Conservation (phyloP, 1,140 invertebrate genomes). For the Euura saliciscinereae region DNA sequence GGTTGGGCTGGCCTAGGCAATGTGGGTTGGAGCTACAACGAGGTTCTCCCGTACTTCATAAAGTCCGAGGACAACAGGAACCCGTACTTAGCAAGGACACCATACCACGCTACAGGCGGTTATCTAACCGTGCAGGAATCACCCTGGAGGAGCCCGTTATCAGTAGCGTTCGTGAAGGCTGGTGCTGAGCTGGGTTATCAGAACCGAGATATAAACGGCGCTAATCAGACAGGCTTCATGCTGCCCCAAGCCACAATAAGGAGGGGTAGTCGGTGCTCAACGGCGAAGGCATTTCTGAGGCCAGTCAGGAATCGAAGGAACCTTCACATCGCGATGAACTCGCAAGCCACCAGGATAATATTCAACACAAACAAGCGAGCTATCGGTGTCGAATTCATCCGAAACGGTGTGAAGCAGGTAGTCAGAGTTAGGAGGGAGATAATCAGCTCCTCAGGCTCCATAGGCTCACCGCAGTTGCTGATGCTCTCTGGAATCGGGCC, state of each 20-base stretch:
- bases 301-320: conserved; percentile 80
- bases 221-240: conserved; percentile 85
- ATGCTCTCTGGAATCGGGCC: conserved; percentile 91
- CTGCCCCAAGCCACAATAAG: conserved; percentile 84
- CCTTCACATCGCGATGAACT: conserved; percentile 80
- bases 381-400: conserved; percentile 77
- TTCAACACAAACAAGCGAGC: conserved; percentile 75
- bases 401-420: conserved; percentile 67
- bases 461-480: conserved; percentile 83
- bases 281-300: conserved; percentile 85
- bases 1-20: conserved; percentile 88
- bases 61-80: conserved; percentile 90
- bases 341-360: conserved; percentile 75
- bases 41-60: conserved; percentile 86
- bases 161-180: conserved; percentile 81
- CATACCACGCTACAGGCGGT: conserved; percentile 79
- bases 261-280: conserved; percentile 85
- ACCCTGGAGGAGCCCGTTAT: conserved; percentile 80
- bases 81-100: conserved; percentile 74
- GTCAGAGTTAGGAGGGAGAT: conserved; percentile 78
- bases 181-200: conserved; percentile 81
- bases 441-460: conserved; percentile 80
- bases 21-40: conserved; percentile 86
- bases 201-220: conserved; percentile 82
- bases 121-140: conserved; percentile 85